phyloP scores from a whole-genome alignment of 2,113 vertebrate genomes.

The Micronycteris hirsuta region DNA sequence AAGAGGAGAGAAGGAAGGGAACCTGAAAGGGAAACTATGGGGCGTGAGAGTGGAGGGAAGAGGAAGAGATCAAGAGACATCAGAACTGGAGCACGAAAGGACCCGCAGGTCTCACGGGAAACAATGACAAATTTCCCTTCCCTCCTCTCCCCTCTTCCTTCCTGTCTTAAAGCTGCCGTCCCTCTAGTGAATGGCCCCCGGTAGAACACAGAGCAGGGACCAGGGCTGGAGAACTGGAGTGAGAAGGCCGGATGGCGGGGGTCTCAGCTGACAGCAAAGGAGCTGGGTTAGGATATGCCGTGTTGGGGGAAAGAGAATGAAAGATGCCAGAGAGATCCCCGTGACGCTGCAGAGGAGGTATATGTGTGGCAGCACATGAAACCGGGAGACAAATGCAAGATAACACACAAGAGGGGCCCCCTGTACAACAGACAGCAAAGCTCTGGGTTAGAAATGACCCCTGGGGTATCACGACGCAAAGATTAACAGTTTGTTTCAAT shows the following conservation, averaged over 20 bases:
- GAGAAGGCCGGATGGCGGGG: background rate
- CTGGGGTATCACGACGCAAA: background rate
- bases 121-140: background rate
- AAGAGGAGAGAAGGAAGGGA: background rate
- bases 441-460: background rate
- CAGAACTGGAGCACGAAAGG: background rate
- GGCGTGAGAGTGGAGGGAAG: background rate
- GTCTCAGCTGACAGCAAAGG: background rate
- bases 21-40: background rate
- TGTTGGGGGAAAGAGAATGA: background rate
- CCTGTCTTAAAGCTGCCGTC: background rate
- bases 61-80: background rate
- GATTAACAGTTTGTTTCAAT: background rate
- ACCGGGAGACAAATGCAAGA: background rate
- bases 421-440: background rate
- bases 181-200: background rate
- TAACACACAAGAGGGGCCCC: background rate
- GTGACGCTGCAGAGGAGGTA: background rate
- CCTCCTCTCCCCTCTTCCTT: background rate
- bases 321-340: background rate
- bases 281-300: background rate
- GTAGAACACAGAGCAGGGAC: background rate
- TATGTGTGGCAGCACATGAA: too few species aligned
- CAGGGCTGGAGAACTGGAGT: background rate
- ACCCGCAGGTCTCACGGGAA: background rate